phyloP scores from a whole-genome alignment of 2,888 invertebrate species.

The Ceramica pisi region DNA sequence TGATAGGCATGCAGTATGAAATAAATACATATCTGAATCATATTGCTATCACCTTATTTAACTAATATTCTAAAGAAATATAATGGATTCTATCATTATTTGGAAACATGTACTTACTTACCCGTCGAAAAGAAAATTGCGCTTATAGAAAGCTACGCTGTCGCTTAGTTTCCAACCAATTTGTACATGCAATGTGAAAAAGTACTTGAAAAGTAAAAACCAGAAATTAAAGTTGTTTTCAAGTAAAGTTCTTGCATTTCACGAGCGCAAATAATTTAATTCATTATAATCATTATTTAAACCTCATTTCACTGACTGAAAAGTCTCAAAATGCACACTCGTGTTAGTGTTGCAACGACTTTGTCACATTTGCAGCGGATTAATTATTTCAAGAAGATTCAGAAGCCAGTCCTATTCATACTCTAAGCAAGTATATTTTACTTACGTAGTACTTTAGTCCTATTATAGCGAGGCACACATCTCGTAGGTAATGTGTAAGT shows the following conservation, averaged over 20 bases:
- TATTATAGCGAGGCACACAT: constrained; percentile 50
- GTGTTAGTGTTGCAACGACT: too few relatives aligned
- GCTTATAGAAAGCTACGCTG: too few relatives aligned
- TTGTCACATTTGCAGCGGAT: neutral
- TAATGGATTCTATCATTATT: too few relatives aligned
- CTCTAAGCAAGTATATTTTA: constrained; percentile 58
- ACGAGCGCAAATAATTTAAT: neutral
- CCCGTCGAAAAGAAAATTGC: too few relatives aligned
- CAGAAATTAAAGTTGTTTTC: too few relatives aligned
- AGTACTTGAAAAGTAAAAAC: neutral
- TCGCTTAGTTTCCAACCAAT: too few relatives aligned
- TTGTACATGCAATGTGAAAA: too few relatives aligned
- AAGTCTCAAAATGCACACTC: neutral
- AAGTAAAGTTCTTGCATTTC: neutral
- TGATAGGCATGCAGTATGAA: neutral
- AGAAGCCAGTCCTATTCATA: constrained; percentile 29
- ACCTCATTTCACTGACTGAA: neutral
- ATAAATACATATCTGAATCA: neutral
- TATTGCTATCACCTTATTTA: too few relatives aligned
- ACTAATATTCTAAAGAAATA: too few relatives aligned
- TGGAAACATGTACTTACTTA: too few relatives aligned
- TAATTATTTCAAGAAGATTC: neutral
- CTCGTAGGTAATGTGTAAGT: constrained; percentile 49
- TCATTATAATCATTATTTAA: neutral
- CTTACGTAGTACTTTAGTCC: constrained; percentile 60